Base-by-base conservation (phyloP, 1,140 invertebrate species). In the Drosophila lacteicornis region DNA sequence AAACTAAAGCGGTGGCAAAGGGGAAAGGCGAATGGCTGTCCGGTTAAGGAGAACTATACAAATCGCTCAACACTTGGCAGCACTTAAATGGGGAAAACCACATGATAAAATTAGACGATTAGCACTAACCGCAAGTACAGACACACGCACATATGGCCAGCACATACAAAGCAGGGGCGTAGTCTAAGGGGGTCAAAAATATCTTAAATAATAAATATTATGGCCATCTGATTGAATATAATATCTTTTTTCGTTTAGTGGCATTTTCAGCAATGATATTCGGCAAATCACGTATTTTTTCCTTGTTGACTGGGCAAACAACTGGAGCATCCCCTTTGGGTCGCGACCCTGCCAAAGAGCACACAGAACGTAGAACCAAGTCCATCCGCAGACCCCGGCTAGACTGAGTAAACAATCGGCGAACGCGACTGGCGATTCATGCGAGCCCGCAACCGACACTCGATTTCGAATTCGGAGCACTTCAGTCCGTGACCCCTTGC, bases 41-140 rank as follows among this genome's bases (percentile, higher is more conserved):
- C 46, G 47, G 43, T 60, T 47, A 36, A 22, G 49, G 43, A 62
- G 58, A 79, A 79, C 75, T 67, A 79, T 49, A 87, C 84, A 87
- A 87, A 87, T 87, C 85, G 77, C 58, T 87, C 85, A 79, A 71
- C 84, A 87, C 84, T 87, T 87, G 57, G 66, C 49, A 76, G 80
- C 85, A 88, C 85, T 87, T 88, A 87, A 87, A 84, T 83, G 81
- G 60, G 77, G 57, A 80, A 88, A 87, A 87, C 85, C 84, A 90
- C 84, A 87, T 88, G 84, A 87, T 88, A 87, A 87, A 87, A 87
- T 84, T 87, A 87, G 80, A 87, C 85, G 84, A 87, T 87, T 87
- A 87, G 77, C 85, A 77, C 75, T 71, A 73, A 61, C 84, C 84
- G 75, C 63, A 82, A 71, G 49, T 59, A 58, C 70, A 55, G 50